Percentiles rank a stretch among this genome's conserved stretches.
Conservation (phyloP, 2,113 vertebrate genomes). For the Salvelinus alpinus region DNA sequence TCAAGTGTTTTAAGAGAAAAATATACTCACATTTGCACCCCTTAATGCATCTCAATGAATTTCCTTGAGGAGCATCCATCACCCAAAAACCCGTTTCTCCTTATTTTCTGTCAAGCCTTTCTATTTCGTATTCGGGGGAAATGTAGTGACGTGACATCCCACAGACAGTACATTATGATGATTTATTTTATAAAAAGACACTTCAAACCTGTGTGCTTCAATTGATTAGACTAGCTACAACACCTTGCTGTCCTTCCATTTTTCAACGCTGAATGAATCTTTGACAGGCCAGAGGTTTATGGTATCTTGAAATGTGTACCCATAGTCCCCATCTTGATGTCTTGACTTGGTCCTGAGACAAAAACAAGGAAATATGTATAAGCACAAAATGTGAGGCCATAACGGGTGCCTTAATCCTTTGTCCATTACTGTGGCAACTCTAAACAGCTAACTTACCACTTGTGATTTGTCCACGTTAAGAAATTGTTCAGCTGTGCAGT, state of each 20-base stretch:
- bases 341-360: not conserved
- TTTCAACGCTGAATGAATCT: slow-evolving; percentile 10
- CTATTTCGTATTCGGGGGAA: not conserved
- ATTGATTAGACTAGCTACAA: slow-evolving; percentile 19
- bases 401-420: too few relatives aligned
- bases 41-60: not conserved
- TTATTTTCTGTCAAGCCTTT: not conserved
- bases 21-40: not conserved
- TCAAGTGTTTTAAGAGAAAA: slow-evolving; percentile 2
- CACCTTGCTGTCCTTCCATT: slow-evolving; percentile 3
- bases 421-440: not conserved
- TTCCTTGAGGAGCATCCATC: slow-evolving; percentile 20
- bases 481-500: not conserved
- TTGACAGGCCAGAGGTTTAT: not conserved
- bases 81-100: not conserved
- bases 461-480: too few relatives aligned
- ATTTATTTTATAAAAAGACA: slow-evolving; percentile 19
- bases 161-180: slow-evolving; percentile 25
- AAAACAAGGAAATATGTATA: not conserved
- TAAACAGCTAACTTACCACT: not conserved
- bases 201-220: not conserved
- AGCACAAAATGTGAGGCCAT: too few relatives aligned
- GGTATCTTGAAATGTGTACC: not conserved
- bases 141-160: slow-evolving; percentile 8
- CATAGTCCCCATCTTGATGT: not conserved